Percentiles rank a stretch among this genome's conserved stretches.
Conservation (phyloP, 2,113 vertebrate species). For the Pycnonotus jocosus region DNA sequence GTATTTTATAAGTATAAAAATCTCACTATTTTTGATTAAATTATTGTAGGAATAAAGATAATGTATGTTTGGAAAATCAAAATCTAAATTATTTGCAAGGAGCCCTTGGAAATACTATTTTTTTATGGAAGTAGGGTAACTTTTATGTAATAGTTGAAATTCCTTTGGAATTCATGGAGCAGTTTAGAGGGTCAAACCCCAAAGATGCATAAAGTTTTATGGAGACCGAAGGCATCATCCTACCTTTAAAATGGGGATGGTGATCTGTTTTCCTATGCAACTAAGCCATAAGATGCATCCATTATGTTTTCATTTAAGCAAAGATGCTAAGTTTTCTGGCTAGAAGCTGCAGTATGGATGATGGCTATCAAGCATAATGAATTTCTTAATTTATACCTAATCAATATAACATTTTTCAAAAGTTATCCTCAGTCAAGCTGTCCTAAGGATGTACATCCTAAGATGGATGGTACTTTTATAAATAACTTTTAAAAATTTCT, state of each 20-base stretch:
- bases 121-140: neutral
- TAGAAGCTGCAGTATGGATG: neutral
- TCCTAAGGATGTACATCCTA: neutral
- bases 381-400: neutral
- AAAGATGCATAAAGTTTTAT: neutral
- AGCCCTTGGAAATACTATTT: neutral
- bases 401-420: neutral
- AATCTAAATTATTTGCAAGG: neutral
- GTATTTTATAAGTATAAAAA: neutral
- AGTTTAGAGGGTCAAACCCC: neutral
- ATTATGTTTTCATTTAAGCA: neutral
- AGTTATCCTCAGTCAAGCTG: neutral
- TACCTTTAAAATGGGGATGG: neutral
- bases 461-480: neutral
- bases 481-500: neutral
- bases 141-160: neutral
- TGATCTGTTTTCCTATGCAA: neutral
- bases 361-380: neutral
- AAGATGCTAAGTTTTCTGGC: neutral
- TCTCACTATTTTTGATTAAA: neutral
- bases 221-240: neutral
- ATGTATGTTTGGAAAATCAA: neutral
- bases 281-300: neutral
- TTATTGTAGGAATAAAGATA: neutral
- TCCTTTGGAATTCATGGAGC: neutral